Conservation (phyloP, 2,113 vertebrate genomes). For the Pithys albifrons region DNA sequence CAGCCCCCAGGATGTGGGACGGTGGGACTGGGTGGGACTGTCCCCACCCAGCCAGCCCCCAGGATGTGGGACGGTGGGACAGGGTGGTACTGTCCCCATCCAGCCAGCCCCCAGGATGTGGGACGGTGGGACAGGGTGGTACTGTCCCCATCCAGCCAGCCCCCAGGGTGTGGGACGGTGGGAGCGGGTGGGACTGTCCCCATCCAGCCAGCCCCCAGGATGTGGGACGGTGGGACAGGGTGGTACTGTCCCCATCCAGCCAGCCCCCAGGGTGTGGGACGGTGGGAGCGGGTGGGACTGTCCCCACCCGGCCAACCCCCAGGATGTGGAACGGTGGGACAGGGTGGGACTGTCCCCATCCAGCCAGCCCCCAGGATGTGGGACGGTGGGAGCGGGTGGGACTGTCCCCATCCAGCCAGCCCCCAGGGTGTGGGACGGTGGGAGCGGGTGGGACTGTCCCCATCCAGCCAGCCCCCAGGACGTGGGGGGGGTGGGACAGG, state of each 20-base stretch:
- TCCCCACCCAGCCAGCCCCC: background rate
- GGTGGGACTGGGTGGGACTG: background rate
- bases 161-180: background rate
- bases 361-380: rapidly evolving
- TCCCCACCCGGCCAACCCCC: background rate
- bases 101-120: rapidly evolving
- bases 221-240: background rate
- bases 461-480: background rate
- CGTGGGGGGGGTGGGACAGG: background rate
- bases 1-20: background rate
- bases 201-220: background rate
- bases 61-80: background rate
- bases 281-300: background rate
- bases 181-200: background rate
- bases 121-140: background rate
- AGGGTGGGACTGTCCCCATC: background rate
- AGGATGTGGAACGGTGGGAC: background rate
- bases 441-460: rapidly evolving
- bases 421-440: background rate
- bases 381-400: background rate
- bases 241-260: background rate
- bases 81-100: background rate
- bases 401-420: background rate
- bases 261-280: background rate
- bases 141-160: background rate